Evolutionary conservation across 2,888 invertebrate species (phyloP), one percentile per base, ranked within the genome.

Genomic region (Agriotes lineatus): DNA sequence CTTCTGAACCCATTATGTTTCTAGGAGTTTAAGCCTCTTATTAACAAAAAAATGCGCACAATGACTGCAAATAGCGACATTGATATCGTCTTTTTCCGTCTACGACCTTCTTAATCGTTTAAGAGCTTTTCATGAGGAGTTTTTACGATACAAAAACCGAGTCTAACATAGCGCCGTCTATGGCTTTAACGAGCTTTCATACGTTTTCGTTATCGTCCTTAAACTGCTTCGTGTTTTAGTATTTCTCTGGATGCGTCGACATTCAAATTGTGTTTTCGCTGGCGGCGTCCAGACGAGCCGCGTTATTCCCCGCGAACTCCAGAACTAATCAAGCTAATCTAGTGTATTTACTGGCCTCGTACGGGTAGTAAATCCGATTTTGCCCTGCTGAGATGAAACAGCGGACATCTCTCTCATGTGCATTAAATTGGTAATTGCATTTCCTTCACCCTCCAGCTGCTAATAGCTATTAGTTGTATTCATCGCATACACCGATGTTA

Each of bases 291-390:
- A 65, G 70, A 68, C 70, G 69, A 72, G 62, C 62, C 30, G 70
- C 72, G 70, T 74, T 74, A 71, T 76, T 72, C 74, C 74, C 72
- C 74, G 75, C 74, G 75, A 78, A 77, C 77, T 78, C 77, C 75
- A 75, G 78, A 80, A 80, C 81, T 81, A 81, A 81, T 81, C 81
- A 81, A 79, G 77, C 81, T 81, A 81, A 81, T 81, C 80, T 79
- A 80, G 74, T 77, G 80, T 78, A 79, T 81, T 81, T 80, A 80
- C 79, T 79, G 78, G 78, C 75, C 79, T 77, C 78, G 77, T 76
- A 80, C 76, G 78, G 76, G 76, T 75, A 76, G 75, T 79, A 78
- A 79, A 79, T 79, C 78, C 75, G 78, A 76, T 77, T 77, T 76
- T 68, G 73, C 72, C 74, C 75, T 68, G 73, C 60, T 70, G 74